Conservation (phyloP, 2,797 vertebrate genomes). For the Sebastes dallii region DNA sequence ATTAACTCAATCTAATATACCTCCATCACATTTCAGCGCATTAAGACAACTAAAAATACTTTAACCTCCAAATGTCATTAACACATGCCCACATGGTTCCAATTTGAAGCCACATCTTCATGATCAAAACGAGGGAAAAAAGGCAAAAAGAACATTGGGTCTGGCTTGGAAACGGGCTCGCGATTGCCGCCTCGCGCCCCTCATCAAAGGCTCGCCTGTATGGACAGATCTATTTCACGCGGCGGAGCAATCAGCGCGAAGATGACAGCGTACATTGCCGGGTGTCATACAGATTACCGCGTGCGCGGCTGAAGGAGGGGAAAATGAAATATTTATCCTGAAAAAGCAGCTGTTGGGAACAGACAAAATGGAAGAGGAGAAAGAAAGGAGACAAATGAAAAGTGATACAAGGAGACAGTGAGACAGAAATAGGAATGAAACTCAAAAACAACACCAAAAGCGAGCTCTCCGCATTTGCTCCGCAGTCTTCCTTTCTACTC, state of each 20-base stretch:
- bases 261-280: constrained; percentile 42
- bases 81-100: constrained; percentile 58
- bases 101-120: constrained; percentile 49
- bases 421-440: background rate
- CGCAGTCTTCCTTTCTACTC: constrained; percentile 19
- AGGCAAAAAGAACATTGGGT: background rate
- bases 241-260: constrained; percentile 41
- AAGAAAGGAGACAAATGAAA: constrained; percentile 7
- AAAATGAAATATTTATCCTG: constrained; percentile 63
- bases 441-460: background rate
- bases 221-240: constrained; percentile 52
- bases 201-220: constrained; percentile 44
- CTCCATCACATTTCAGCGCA: constrained; percentile 53
- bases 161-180: constrained; percentile 17
- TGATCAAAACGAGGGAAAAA: background rate
- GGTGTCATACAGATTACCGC: constrained; percentile 49
- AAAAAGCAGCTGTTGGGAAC: constrained; percentile 42
- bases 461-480: constrained; percentile 46
- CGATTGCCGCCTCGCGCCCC: constrained; percentile 31
- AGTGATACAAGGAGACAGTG: constrained; percentile 2
- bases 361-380: background rate
- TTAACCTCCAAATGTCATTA: constrained; percentile 63
- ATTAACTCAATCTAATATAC: constrained; percentile 51
- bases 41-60: constrained; percentile 50
- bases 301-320: background rate